Evolutionary conservation across 2,888 invertebrate genomes (phyloP), one percentile per base, ranked within the genome.

Genomic region (Drosophila mimica): DNA sequence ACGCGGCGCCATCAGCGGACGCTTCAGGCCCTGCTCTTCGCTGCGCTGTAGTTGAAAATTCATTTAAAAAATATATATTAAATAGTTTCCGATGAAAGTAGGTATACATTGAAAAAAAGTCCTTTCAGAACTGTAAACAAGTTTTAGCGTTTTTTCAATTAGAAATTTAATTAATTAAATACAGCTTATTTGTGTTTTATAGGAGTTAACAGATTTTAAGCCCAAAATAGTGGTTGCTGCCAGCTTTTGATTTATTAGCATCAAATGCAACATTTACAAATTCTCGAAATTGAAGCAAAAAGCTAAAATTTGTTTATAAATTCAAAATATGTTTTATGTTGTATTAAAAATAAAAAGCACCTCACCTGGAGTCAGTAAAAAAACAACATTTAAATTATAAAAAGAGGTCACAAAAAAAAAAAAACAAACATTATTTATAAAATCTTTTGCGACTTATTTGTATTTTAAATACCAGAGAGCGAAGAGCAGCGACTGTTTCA

Each of bases 1-100:
- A 63, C 96, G 94, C 1, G 96, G 96, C 17, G 96, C 95, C 96
- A 96, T 96, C 30, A 96, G 92, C 0, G 96, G 96, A 67, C 95
- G 94, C 91, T 96, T 96, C 4, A 96, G 94, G 5, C 95, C 95
- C 79, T 95, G 94, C 78, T 96, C 96, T 85, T 96, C 95, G 65
- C 94, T 94, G 66, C 95, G 92, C 94, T 95, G 67, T 38, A 73
- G 46, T 46, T 25, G 25, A 46, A 46, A 15, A 28, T 8, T 4
- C 4, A 8, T 28, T 15, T 15, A 0, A 25, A 25, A 25, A 1
- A 15, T 8, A 20, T 20, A 4, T 25, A 4, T 25, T 25, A 4
- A 46, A 43, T n/a, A n/a, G 0, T 9, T 9, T n/a, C 8, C 9
- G 17, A n/a, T n/a, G 2, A n/a, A 43, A 43, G 3, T 11, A 43